Base-by-base conservation (phyloP, 2,113 vertebrate species). In the Sinocyclocheilus grahami region DNA sequence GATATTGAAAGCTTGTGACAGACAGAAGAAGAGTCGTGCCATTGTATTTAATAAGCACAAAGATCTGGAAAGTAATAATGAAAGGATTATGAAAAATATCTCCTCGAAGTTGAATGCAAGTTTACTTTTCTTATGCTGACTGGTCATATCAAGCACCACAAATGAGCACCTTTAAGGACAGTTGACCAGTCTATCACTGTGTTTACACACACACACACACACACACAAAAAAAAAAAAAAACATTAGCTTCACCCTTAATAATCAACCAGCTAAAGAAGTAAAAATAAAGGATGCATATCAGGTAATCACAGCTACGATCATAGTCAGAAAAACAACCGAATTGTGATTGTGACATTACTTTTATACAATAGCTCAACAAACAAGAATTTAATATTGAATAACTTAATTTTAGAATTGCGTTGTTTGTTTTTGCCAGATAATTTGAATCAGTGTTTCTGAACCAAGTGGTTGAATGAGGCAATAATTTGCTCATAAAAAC, bases 41-140 rank as follows among this genome's bases (percentile, higher is more conserved):
- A 24, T 82, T 65, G 39, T 82, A 82, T 87, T 85, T 85, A 39
- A 89, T 85, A 78, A 78, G 86, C 82, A 30, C n/a, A 75, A 62
- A 48, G 53, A 87, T 87, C 84, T 85, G 6, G 76, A 89, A 87
- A 84, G 69, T 37, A 89, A 89, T 87, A 87, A 87, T 82, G 78
- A 53, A 82, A 85, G 78, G 24, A 83, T 87, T 87, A 89, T 85
- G 63, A 87, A 85, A 69, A 86, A 30, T 82, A 74, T 78, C 33
- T 71, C 48, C n/a, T 4, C 65, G 30, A 24, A 63, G 62, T 78
- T 87, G 78, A 85, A 87, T 83, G 65, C 77, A 85, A 87, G 74
- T n/a, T 82, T 67, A 67, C 51, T 58, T 30, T 84, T 39, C 51
- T 42, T 42, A 60, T 74, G 67, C 48, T 58, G 67, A 42, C 82